Conservation (phyloP, 2,797 vertebrate species). For the Alcedo atthis region DNA sequence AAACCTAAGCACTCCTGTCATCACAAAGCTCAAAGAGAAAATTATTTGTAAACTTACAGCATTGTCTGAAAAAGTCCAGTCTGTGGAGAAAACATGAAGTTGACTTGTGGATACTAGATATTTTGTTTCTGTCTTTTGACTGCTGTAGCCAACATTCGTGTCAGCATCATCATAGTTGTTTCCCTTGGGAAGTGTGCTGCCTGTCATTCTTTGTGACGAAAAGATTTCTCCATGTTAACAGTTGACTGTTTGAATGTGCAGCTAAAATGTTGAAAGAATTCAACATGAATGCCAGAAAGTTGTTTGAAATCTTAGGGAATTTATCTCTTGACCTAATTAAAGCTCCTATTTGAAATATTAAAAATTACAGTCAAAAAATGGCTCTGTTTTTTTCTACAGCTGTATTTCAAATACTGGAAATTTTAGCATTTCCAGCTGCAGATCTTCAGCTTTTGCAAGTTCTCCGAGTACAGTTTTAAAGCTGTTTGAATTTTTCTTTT, state of each 20-base stretch:
- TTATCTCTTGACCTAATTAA: background rate
- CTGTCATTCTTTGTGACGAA: background rate
- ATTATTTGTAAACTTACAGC: background rate
- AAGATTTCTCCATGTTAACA: background rate
- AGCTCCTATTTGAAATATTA: background rate
- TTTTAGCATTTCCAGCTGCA: background rate
- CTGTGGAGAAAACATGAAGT: background rate
- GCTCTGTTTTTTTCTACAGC: background rate
- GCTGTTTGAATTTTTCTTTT: slow-evolving; percentile 1
- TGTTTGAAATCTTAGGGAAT: background rate
- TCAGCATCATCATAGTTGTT: background rate
- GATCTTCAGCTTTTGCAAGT: background rate
- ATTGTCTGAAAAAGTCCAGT: background rate
- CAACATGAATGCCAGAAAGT: background rate
- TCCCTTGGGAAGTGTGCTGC: background rate
- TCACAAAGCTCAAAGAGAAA: background rate
- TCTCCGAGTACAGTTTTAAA: slow-evolving; percentile 17
- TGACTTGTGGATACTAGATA: background rate
- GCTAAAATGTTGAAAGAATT: background rate
- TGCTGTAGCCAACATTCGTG: background rate
- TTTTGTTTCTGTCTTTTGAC: background rate
- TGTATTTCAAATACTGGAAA: background rate
- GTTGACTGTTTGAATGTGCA: background rate
- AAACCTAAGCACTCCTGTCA: background rate
- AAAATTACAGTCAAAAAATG: background rate